Evolutionary conservation across 2,113 vertebrate species (phyloP), one percentile per base, ranked within the genome.

Genomic region (Rhea pennata): DNA sequence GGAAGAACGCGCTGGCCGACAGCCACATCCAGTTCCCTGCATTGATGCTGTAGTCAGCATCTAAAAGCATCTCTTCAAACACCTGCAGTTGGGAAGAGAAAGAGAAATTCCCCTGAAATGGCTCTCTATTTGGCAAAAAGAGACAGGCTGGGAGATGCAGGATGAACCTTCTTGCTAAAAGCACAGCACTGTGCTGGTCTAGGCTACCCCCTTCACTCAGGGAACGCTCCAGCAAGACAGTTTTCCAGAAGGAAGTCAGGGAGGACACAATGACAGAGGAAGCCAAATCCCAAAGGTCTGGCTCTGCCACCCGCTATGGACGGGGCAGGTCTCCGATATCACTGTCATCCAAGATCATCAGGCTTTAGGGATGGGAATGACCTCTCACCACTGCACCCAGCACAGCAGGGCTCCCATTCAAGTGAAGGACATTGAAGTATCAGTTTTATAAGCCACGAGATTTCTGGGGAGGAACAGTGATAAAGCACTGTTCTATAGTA

Each of bases 11-110:
- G 0, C 97, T 98, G 91, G 97, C 97, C 2, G 97, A 98, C 61
- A 97, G 92, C 97, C 97, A 98, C 97, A 97, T 96, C 97, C 97
- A 98, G 92, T 98, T 98, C 22, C 97, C 97, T 2, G 97, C 97
- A 0, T 97, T 98, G 71, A 97, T 92, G 66, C 97, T 97, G 87
- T 97, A 98, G 71, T 98, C 97, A 13, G 97, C 97, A 53, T 97
- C 97, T 59, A 98, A 76, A 42, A 98, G 97, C 83, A 97, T 72
- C 94, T 98, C 97, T 59, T 98, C 97, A 64, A 98, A 98, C 48
- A 98, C 97, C 97, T 98, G 87, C 46, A 10, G 9, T 3, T 15
- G 6, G 78, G 50, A 74, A 73, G 44, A 73, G 53, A 82, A 56
- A 71, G 16, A 87, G 21, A 70, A 73, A 65, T 20, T 26, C 6